phyloP scores from a whole-genome alignment of 2,113 vertebrate species.

The Brachypodius melanocephalos region DNA sequence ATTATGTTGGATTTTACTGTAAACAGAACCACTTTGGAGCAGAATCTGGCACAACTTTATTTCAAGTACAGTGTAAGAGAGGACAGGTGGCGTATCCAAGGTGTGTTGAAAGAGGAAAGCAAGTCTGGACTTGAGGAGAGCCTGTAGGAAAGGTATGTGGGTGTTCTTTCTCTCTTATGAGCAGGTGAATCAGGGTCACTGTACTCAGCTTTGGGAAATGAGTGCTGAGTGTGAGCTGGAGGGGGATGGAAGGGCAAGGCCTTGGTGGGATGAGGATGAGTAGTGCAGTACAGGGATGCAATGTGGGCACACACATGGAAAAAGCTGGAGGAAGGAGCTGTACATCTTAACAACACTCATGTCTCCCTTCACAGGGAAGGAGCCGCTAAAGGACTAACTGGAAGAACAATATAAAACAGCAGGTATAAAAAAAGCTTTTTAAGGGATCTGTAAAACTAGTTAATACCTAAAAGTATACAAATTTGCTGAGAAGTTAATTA shows the following conservation, averaged over 20 bases:
- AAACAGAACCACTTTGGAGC: conserved; percentile 19
- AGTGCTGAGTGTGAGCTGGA: background rate
- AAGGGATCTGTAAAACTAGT: background rate
- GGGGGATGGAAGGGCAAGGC: background rate
- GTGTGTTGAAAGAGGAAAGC: conserved; percentile 50
- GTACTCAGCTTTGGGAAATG: background rate
- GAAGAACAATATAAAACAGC: background rate
- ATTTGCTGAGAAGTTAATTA: background rate
- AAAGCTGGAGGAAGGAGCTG: background rate
- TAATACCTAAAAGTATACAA: background rate
- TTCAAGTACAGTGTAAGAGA: conserved; percentile 69
- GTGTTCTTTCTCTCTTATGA: background rate
- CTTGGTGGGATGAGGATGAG: background rate
- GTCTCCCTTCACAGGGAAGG: background rate
- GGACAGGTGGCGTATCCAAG: conserved; percentile 67
- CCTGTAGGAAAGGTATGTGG: background rate
- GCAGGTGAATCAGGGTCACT: background rate
- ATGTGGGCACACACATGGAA: accelerated
- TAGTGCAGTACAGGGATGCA: background rate
- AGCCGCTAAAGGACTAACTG: background rate
- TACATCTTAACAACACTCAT: background rate
- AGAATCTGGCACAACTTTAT: conserved; percentile 34
- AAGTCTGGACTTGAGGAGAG: conserved; percentile 31
- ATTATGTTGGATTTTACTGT: conserved; percentile 74
- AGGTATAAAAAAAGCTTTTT: background rate